Conservation (phyloP, 2,888 invertebrate species). For the Rhabditoides inermis region DNA sequence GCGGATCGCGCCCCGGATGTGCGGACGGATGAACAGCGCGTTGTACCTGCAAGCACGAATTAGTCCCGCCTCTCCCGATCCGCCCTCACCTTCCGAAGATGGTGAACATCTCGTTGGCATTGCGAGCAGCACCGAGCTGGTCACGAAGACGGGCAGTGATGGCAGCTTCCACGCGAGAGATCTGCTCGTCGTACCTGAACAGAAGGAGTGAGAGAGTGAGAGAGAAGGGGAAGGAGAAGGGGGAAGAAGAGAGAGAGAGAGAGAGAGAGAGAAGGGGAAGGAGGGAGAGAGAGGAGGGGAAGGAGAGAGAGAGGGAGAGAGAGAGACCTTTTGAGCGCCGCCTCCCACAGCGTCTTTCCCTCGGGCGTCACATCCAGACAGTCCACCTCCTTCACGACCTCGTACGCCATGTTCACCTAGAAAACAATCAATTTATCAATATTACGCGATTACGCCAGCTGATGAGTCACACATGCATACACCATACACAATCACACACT, state of each 20-base stretch:
- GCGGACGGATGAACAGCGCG: constrained; percentile 92
- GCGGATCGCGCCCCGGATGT: constrained; percentile 90
- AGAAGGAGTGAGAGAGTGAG: too few species aligned
- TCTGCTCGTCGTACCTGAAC: constrained; percentile 78
- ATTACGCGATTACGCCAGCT: too few species aligned
- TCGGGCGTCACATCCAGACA: constrained; percentile 89
- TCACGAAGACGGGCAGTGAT: constrained; percentile 94
- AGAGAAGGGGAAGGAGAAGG: too few species aligned
- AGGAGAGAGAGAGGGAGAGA: too few species aligned
- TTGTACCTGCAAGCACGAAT: too few species aligned
- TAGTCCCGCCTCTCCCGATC: too few species aligned
- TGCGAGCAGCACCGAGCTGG: constrained; percentile 93
- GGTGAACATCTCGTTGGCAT: constrained; percentile 99
- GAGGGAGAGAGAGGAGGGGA: background rate
- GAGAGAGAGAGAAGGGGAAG: background rate
- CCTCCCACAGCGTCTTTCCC: constrained; percentile 94
- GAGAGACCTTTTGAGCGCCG: constrained; percentile 77
- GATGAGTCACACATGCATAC: too few species aligned
- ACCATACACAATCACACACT: too few species aligned
- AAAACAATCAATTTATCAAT: constrained; percentile 21
- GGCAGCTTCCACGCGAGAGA: constrained; percentile 92
- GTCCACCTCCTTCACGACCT: constrained; percentile 96
- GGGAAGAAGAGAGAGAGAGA: background rate
- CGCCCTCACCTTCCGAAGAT: too few species aligned
- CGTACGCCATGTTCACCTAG: constrained; percentile 79